Base-by-base conservation (phyloP, 1,140 invertebrate species). In the Apis florea region DNA sequence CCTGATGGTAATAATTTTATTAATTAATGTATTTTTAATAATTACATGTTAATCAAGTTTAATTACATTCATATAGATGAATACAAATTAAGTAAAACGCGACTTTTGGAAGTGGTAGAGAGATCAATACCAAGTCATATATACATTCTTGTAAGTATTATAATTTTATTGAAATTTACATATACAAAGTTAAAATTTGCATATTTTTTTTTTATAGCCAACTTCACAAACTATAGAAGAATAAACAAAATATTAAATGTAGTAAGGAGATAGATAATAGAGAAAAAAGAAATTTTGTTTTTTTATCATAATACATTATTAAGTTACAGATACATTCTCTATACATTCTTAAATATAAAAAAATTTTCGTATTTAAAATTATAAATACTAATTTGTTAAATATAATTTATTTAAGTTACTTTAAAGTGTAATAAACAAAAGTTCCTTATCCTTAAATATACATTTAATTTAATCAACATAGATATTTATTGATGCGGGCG, bases 91-190 rank as follows among this genome's bases (percentile, higher is more conserved):
- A 92, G 88, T 78, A 92, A 91, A 85, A 84, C 61, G 66, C 89
- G 90, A 90, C 77, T 96, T 67, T 94, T 94, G 78, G 92, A 95
- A 84, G 90, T 95, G 40, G 86, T 96, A 66, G 93, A 95, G 85
- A 94, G 95, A 70, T 95, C 95, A 84, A 89, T 96, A 78, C 95
- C 95, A 9, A 94, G 94, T 83, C 95, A 95, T 85, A 94, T 96
- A 86, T 96, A 95, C 87, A 95, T 96, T 76, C 94, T 95, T 95
- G 94, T 94, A 89, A 91, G 89, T 89, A 71, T 51, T 24, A 1
- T 54, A 26, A 24, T 56, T 26, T 40, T 9, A 40, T 73, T 31
- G 47, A 0, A 58, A 31, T 53, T 13, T 26, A 56, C 21, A 40
- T 0, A 40, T 61, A 26, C 6, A 11, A 54, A 51, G 8, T 49